phyloP scores from a whole-genome alignment of 1,140 invertebrate genomes.

The Liolophura sinensis region DNA sequence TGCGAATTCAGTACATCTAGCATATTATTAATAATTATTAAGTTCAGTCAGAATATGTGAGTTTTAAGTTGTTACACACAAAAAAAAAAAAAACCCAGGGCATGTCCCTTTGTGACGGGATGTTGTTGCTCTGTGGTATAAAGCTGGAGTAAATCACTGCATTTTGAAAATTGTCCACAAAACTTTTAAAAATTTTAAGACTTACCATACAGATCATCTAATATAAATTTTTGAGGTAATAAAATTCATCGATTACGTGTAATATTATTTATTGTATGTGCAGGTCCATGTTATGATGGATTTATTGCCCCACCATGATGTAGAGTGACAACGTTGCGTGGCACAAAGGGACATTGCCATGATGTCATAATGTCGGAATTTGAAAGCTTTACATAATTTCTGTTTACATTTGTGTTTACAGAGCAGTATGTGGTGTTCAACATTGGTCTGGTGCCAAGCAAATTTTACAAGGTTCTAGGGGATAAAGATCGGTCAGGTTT shows the following conservation, averaged over 20 bases:
- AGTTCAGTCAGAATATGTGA: not conserved
- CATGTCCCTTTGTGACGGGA: no score
- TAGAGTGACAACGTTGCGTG: not conserved
- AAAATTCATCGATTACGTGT: not conserved
- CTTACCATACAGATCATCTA: no score
- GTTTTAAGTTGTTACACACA: no score
- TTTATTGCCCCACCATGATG: not conserved
- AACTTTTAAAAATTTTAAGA: no score
- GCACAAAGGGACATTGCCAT: not conserved
- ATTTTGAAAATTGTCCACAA: no score
- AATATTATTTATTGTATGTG: not conserved
- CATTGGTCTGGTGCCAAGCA: constrained; percentile 63
- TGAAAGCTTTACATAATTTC: not conserved
- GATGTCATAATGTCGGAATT: constrained; percentile 11
- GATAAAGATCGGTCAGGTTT: constrained; percentile 61
- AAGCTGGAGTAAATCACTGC: no score
- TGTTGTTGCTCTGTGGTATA: no score
- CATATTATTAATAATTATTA: not conserved
- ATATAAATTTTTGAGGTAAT: no score
- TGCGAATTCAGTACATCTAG: no score
- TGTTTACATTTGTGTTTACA: constrained; percentile 20
- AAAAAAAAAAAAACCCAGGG: no score
- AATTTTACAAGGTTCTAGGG: constrained; percentile 62
- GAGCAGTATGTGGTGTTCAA: constrained; percentile 63
- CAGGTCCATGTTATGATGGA: not conserved